Conservation (phyloP, 92 coral and sea anemone species). For the Epizoanthus rinbou region DNA sequence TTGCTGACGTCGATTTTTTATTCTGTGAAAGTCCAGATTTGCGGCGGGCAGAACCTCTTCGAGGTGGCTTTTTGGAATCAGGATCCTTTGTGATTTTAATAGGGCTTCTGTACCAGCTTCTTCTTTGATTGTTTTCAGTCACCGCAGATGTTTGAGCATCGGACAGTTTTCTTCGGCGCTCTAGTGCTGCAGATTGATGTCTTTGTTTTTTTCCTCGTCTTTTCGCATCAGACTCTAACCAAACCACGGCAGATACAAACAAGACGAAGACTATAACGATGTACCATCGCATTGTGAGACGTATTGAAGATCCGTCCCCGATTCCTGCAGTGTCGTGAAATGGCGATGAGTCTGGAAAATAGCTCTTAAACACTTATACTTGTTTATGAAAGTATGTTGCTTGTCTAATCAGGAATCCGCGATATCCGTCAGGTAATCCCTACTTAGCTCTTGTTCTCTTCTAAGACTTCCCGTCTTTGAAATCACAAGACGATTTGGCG, state of each 20-base stretch:
- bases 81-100: neutral
- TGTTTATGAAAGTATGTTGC: neutral
- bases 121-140: neutral
- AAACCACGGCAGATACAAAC: constrained; percentile 8
- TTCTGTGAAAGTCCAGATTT: constrained; percentile 2
- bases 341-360: constrained; percentile 7
- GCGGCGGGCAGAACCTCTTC: constrained; percentile 23
- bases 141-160: neutral
- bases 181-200: neutral
- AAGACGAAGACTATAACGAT: neutral
- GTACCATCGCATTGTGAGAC: constrained; percentile 35
- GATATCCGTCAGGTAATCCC: constrained; percentile 23
- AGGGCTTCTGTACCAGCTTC: constrained; percentile 40
- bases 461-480: neutral
- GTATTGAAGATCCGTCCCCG: neutral
- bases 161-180: neutral
- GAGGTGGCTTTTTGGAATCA: constrained; percentile 14
- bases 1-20: neutral
- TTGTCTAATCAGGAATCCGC: neutral
- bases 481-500: neutral
- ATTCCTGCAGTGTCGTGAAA: neutral
- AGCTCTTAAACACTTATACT: neutral
- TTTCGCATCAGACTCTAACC: neutral
- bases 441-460: constrained; percentile 16
- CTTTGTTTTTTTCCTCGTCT: neutral